Conservation (phyloP, 2,113 vertebrate genomes). For the Aythya baeri region DNA sequence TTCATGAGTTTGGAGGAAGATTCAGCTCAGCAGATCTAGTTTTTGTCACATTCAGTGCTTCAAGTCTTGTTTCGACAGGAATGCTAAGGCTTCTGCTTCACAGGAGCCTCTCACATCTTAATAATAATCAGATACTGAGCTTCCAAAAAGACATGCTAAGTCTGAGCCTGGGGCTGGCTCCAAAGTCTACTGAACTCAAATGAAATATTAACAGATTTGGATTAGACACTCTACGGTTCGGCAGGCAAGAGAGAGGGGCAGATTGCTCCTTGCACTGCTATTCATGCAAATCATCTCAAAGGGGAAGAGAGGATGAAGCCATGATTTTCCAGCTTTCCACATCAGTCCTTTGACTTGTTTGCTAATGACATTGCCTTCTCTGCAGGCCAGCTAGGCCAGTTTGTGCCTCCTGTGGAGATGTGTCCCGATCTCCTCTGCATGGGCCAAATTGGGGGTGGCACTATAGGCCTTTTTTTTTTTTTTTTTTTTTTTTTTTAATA, state of each 20-base stretch:
- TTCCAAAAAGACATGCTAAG: constrained; percentile 42
- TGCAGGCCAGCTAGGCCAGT: neutral
- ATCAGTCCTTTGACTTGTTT: neutral
- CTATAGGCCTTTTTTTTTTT: neutral
- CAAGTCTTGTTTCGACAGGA: neutral
- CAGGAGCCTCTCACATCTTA: constrained; percentile 51
- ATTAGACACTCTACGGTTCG: neutral
- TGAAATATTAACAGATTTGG: constrained; percentile 56
- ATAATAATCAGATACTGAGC: constrained; percentile 59
- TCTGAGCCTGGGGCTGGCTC: constrained; percentile 61
- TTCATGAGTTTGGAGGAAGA: neutral
- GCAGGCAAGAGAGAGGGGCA: constrained; percentile 16
- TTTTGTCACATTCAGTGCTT: constrained; percentile 18
- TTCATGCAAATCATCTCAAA: neutral
- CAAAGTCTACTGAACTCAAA: constrained; percentile 13
- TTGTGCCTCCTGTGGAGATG: neutral
- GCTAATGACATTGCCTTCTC: neutral
- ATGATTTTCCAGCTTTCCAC: neutral
- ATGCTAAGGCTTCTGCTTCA: constrained; percentile 48
- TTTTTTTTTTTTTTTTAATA: neutral
- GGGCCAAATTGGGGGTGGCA: neutral
- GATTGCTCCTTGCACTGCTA: constrained; percentile 28
- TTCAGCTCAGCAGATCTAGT: neutral
- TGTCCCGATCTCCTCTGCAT: neutral
- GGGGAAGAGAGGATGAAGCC: neutral